Evolutionary conservation across 2,888 invertebrate species (phyloP), one percentile per base, ranked within the genome.

Genomic region (Neria commutata): DNA sequence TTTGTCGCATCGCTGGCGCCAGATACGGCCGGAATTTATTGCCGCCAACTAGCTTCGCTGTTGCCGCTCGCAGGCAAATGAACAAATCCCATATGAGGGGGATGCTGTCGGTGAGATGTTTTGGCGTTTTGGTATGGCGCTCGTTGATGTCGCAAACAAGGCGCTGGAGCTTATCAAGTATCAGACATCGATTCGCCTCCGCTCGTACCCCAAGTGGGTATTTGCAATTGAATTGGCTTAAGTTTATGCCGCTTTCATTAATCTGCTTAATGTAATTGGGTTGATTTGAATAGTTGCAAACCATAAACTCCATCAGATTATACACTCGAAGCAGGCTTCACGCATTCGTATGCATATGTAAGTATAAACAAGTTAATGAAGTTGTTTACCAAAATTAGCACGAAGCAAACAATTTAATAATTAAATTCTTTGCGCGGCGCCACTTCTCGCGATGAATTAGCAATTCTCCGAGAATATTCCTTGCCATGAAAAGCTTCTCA

Each of bases 201-300:
- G n/a, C 14, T 34, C 21, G 14, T 19, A 50, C 5, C 21, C 11
- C 17, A 21, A 19, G 19, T 42, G 14, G 14, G 21, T 17, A 17
- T 19, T 19, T 4, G 42, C 17, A 5, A 19, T 19, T 19, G 37
- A 37, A n/a, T 14, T n/a, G 42, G 19, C 8, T 42, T 42, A 19
- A 19, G 42, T 42, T 42, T 37, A n/a, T n/a, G n/a, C n/a, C n/a
- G n/a, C n/a, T 33, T 58, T 62, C 29, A 62, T 62, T 62, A 62
- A 58, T 67, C 64, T 61, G 63, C 68, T 73, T 75, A 73, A 74
- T 76, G 73, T 76, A 74, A 76, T 77, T 75, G 74, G 66, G 58
- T 68, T 61, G 60, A 62, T 45, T 63, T 61, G 42, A 50, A 23
- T 40, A 54, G 29, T n/a, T 54, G 21, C 58, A 58, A 50, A 64